phyloP scores from a whole-genome alignment of 2,113 vertebrate species.

The Gorsachius goisagi region DNA sequence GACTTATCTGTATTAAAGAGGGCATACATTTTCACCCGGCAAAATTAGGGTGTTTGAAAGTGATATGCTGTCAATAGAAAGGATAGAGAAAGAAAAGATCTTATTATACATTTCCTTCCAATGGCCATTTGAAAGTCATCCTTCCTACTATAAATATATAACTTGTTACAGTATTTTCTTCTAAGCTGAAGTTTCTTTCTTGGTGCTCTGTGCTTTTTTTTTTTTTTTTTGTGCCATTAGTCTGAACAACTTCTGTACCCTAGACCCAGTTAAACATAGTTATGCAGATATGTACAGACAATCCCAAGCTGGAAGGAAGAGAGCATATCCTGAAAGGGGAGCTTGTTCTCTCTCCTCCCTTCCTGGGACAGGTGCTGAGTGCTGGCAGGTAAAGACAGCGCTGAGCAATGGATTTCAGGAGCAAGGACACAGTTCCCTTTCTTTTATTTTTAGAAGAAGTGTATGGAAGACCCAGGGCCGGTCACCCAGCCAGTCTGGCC shows the following conservation, averaged over 20 bases:
- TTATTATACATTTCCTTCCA: background rate
- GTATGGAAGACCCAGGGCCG: background rate
- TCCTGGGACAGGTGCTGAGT: background rate
- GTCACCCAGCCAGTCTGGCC: background rate
- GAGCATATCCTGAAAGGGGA: background rate
- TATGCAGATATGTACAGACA: background rate
- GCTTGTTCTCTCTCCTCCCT: background rate
- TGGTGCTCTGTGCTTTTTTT: background rate
- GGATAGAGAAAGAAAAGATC: background rate
- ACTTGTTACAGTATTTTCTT: background rate
- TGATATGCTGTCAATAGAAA: slow-evolving; percentile 17
- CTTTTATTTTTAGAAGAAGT: background rate
- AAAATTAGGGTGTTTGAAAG: slow-evolving; percentile 31
- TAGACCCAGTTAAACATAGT: background rate
- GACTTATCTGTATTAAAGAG: slow-evolving; percentile 20
- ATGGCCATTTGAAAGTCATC: slow-evolving; percentile 25
- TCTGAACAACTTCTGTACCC: background rate
- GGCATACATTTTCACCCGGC: background rate
- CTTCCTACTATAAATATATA: background rate
- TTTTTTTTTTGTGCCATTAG: background rate
- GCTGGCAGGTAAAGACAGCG: background rate
- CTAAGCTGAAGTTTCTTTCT: background rate
- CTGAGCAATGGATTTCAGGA: background rate
- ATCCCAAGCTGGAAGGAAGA: background rate
- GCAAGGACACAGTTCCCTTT: background rate